phyloP scores from a whole-genome alignment of 2,888 invertebrate species.

The Eledona agricola region DNA sequence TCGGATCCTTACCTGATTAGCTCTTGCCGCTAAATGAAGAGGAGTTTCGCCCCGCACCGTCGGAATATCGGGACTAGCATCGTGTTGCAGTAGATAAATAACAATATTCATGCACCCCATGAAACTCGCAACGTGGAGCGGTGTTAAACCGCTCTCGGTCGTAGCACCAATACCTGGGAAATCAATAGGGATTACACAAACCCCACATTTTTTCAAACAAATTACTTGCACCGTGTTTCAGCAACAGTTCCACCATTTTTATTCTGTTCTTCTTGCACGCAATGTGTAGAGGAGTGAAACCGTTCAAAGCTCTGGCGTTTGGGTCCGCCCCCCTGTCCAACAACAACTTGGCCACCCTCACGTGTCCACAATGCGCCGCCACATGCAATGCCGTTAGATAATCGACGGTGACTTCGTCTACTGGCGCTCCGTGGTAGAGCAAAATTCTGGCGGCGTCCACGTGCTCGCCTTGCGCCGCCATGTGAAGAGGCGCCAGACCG shows the following conservation, averaged over 20 bases:
- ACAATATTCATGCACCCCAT: constrained; percentile 99
- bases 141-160: constrained; percentile 89
- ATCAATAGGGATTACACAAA: background rate
- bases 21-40: constrained; percentile 95
- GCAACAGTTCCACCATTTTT: constrained; percentile 95
- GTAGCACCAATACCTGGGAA: constrained; percentile 73
- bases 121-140: constrained; percentile 97
- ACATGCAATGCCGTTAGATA: constrained; percentile 98
- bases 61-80: constrained; percentile 96
- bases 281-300: constrained; percentile 98
- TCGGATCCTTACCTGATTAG: constrained; percentile 76
- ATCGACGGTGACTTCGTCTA: constrained; percentile 99
- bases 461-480: constrained; percentile 99
- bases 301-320: constrained; percentile 95
- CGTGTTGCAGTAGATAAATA: constrained; percentile 96
- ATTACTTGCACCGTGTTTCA: constrained; percentile 96
- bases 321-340: constrained; percentile 98
- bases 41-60: constrained; percentile 99
- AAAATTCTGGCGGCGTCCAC: constrained; percentile 97
- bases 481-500: constrained; percentile 95
- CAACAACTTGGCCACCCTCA: constrained; percentile 93
- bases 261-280: constrained; percentile 99
- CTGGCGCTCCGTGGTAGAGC: constrained; percentile 93
- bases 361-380: constrained; percentile 95
- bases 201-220: no score